These are phyloP conservation scores for Adelphocoris suturalis DNA, from an alignment of 2,888 invertebrate genomes.

Conservation along the genomic window DNA sequence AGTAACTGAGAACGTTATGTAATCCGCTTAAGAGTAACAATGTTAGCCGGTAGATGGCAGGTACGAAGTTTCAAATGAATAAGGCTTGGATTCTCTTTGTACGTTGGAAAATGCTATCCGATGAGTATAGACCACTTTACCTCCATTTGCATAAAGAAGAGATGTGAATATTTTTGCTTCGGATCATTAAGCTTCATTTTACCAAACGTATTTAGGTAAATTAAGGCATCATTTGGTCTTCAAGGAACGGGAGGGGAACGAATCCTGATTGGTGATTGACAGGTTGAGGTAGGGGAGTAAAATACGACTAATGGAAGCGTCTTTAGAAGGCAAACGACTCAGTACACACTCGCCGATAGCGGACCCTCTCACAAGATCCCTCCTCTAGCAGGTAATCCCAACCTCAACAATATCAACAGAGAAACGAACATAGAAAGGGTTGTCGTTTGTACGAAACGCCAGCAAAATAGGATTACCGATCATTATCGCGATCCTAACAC, in stretches of 20 bases:
- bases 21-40: no score
- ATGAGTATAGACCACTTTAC: background rate
- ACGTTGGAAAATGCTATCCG: no score
- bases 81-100: no score
- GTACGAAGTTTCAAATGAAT: no score
- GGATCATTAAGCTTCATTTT: background rate
- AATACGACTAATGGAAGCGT: slow-evolving; percentile 20
- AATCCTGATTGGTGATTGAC: background rate
- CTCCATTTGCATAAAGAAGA: background rate
- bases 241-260: background rate
- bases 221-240: background rate
- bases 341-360: no score
- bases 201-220: slow-evolving; percentile 9
- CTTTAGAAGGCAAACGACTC: background rate
- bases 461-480: background rate
- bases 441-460: background rate
- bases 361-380: background rate
- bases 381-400: background rate
- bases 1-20: no score
- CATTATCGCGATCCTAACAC: background rate
- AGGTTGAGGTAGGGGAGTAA: background rate
- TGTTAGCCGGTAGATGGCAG: no score
- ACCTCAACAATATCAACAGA: slow-evolving; percentile 20
- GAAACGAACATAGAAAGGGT: background rate
- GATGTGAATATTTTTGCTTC: slow-evolving; percentile 1